Percentiles rank a stretch among this genome's conserved stretches.
phyloP scores from a whole-genome alignment of 2,888 invertebrate species.

The Diloba caeruleocephala region DNA sequence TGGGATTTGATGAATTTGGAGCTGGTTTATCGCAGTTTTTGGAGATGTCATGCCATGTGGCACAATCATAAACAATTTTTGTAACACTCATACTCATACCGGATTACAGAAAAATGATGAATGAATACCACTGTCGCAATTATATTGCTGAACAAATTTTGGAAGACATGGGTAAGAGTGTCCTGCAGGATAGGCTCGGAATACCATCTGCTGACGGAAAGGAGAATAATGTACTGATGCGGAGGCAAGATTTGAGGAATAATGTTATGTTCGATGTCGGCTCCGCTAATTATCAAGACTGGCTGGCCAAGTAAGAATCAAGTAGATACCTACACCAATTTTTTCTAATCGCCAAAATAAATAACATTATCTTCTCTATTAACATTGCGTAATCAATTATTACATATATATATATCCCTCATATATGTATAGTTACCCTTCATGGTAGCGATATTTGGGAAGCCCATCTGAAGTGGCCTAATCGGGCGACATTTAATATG shows the following conservation, averaged over 20 bases:
- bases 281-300: conserved; percentile 92
- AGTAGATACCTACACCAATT: too few species aligned
- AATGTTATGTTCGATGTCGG: conserved; percentile 91
- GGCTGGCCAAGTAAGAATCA: conserved; percentile 92
- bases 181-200: conserved; percentile 76
- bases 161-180: conserved; percentile 88
- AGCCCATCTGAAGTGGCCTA: too few species aligned
- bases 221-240: conserved; percentile 50
- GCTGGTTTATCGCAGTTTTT: too few species aligned
- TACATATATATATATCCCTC: too few species aligned
- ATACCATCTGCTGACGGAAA: conserved; percentile 61
- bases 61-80: neutral
- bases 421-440: too few species aligned
- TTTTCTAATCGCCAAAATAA: too few species aligned
- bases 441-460: too few species aligned
- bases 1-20: too few species aligned
- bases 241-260: conserved; percentile 75
- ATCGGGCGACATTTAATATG: too few species aligned
- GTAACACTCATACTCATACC: conserved; percentile 3
- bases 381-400: too few species aligned
- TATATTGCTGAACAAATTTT: conserved; percentile 93
- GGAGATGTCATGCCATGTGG: too few species aligned
- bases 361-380: too few species aligned
- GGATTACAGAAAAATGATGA: conserved; percentile 91
- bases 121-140: conserved; percentile 93